Percentiles rank a stretch among this genome's conserved stretches.
Evolutionary conservation across 2,888 invertebrate genomes (phyloP).

Genomic region (Drosophila villosipedis): DNA sequence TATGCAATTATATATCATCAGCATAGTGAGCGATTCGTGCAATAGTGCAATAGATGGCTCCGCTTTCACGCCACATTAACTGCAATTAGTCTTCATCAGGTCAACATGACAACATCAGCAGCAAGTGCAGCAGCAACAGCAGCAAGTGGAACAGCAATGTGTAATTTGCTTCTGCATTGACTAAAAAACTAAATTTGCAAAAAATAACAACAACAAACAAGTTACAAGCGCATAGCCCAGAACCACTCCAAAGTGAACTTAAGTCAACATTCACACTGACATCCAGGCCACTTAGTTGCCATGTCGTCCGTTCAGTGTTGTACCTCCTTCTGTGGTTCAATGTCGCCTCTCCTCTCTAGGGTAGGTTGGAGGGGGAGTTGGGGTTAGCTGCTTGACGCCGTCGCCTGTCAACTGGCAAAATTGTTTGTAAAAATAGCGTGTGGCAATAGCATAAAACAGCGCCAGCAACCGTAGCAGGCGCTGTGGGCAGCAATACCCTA

Average conservation of each 20-base stretch:
- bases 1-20: conserved; percentile 33
- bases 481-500: conserved; percentile 29
- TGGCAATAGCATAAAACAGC: conserved; percentile 70
- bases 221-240: conserved; percentile 50
- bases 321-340: conserved; percentile 62
- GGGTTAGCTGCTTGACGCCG: conserved; percentile 54
- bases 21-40: conserved; percentile 23
- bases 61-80: conserved; percentile 69
- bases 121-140: conserved; percentile 8
- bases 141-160: conserved; percentile 46
- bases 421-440: conserved; percentile 78
- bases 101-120: conserved; percentile 54
- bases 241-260: conserved; percentile 47
- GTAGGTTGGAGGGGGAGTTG: neutral
- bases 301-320: conserved; percentile 50
- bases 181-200: conserved; percentile 28
- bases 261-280: conserved; percentile 51
- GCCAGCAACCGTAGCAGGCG: conserved; percentile 14
- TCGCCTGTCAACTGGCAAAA: conserved; percentile 77
- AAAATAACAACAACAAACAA: conserved; percentile 13
- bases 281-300: conserved; percentile 74
- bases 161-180: conserved; percentile 46
- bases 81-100: conserved; percentile 77
- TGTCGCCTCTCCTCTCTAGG: conserved; percentile 38
- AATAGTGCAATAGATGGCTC: conserved; percentile 64